Evolutionary conservation across 2,797 vertebrate genomes (phyloP).

Genomic region (Parambassis ranga): DNA sequence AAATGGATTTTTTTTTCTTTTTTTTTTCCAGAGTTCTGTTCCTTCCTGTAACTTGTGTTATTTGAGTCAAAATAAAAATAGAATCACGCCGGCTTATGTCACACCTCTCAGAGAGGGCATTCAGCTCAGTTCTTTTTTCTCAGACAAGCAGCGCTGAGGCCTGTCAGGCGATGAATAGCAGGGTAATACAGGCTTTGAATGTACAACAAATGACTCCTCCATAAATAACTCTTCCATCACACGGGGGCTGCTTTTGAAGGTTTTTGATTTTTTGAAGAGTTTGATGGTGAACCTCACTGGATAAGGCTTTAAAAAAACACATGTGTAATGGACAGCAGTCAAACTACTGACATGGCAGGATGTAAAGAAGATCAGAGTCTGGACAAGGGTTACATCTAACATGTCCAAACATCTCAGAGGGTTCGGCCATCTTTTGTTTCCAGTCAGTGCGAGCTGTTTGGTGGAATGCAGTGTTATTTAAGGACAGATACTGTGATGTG

Average conservation of each 20-base stretch:
- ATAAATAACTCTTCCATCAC: slow-evolving; percentile 32
- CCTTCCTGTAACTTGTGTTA: slow-evolving; percentile 56
- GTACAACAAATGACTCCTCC: slow-evolving; percentile 45
- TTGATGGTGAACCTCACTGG: slow-evolving; percentile 1
- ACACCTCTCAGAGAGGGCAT: slow-evolving; percentile 29
- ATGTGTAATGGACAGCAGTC: background rate
- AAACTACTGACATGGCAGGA: no score
- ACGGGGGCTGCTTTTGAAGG: slow-evolving; percentile 27
- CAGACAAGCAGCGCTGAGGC: slow-evolving; percentile 13
- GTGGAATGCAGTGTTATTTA: no score
- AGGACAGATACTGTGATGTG: no score
- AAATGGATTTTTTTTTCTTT: slow-evolving; percentile 41
- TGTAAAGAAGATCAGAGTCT: no score
- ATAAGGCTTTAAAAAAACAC: background rate
- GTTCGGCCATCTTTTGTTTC: no score
- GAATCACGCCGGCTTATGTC: slow-evolving; percentile 39
- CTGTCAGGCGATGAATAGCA: slow-evolving; percentile 56
- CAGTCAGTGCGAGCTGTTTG: no score
- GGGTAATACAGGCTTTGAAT: slow-evolving; percentile 47
- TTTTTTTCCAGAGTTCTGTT: slow-evolving; percentile 42
- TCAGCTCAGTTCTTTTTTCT: slow-evolving; percentile 20
- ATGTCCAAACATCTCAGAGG: no score
- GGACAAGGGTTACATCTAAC: no score
- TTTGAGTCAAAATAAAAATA: slow-evolving; percentile 66
- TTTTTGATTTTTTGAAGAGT: background rate